Evolutionary conservation across 2,888 invertebrate genomes (phyloP).

Genomic region (Acronicta aceris): DNA sequence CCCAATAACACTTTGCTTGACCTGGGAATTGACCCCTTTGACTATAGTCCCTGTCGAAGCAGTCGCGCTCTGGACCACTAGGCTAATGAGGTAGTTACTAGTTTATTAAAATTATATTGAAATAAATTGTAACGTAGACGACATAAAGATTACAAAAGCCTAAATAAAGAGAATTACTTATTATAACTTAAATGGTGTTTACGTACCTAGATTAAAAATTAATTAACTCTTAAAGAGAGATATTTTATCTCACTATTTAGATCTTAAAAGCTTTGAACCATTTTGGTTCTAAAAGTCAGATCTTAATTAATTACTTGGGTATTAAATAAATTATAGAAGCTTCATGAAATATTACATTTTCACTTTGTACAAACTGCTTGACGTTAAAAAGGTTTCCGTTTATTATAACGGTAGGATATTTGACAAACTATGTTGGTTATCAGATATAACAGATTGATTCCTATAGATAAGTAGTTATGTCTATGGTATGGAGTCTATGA

Average conservation of each 20-base stretch:
- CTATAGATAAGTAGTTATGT: too few relatives aligned
- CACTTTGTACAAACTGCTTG: constrained; percentile 5
- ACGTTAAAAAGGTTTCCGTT: not conserved
- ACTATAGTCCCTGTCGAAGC: too few relatives aligned
- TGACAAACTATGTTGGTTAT: too few relatives aligned
- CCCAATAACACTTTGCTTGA: too few relatives aligned
- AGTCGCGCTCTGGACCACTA: too few relatives aligned
- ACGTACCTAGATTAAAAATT: constrained; percentile 28
- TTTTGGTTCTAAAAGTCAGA: constrained; percentile 30
- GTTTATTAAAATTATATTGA: too few relatives aligned
- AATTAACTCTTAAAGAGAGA: constrained; percentile 22
- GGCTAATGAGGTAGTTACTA: too few relatives aligned
- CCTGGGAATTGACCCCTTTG: too few relatives aligned
- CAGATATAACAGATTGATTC: too few relatives aligned
- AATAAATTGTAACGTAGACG: too few relatives aligned
- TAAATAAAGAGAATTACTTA: not conserved
- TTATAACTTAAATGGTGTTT: not conserved
- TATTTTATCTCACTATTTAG: constrained; percentile 20
- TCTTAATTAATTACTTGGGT: constrained; percentile 27
- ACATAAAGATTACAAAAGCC: not conserved
- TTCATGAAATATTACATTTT: constrained; percentile 20
- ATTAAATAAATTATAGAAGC: constrained; percentile 20
- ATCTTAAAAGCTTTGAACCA: constrained; percentile 26
- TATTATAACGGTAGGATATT: too few relatives aligned
- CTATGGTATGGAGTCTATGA: too few relatives aligned